Evolutionary conservation across 2,888 invertebrate species (phyloP).

Genomic region (Nephrotoma guestfalica): DNA sequence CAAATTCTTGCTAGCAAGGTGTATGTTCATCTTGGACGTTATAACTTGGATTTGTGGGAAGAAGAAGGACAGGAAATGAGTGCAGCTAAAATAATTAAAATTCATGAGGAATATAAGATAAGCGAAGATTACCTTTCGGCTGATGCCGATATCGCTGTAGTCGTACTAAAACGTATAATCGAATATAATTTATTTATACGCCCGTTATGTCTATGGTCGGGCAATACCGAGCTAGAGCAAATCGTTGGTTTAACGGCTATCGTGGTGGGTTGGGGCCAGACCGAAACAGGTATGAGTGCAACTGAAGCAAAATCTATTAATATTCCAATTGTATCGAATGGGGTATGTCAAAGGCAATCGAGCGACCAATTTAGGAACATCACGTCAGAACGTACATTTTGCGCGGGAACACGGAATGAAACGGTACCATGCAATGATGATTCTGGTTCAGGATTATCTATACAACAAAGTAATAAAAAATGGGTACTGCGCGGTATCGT

Average conservation of each 20-base stretch:
- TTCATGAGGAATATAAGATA: slow-evolving; percentile 32
- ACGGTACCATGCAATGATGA: slow-evolving; percentile 33
- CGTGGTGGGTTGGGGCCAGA: slow-evolving; percentile 39
- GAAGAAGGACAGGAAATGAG: slow-evolving; percentile 21
- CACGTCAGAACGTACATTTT: slow-evolving; percentile 31
- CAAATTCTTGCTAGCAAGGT: slow-evolving; percentile 18
- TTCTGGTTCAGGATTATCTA: slow-evolving; percentile 44
- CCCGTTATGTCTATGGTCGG: slow-evolving; percentile 41
- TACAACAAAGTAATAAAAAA: slow-evolving; percentile 27
- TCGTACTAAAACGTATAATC: slow-evolving; percentile 33
- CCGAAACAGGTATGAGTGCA: slow-evolving; percentile 23
- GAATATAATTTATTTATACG: slow-evolving; percentile 25
- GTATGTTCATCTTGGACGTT: slow-evolving; percentile 34
- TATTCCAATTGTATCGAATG: slow-evolving; percentile 37
- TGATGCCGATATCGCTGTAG: slow-evolving; percentile 37
- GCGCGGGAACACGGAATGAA: slow-evolving; percentile 23
- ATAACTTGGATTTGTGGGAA: slow-evolving; percentile 30
- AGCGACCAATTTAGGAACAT: slow-evolving; percentile 21
- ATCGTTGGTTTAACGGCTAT: slow-evolving; percentile 34
- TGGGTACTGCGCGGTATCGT: slow-evolving; percentile 38
- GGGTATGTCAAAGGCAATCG: slow-evolving; percentile 34
- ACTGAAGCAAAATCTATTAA: slow-evolving; percentile 31
- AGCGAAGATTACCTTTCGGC: slow-evolving; percentile 23
- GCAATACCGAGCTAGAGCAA: slow-evolving; percentile 20
- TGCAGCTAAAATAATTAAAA: neutral